Conservation (phyloP, 2,888 invertebrate genomes). For the Liodrosophila aerea region DNA sequence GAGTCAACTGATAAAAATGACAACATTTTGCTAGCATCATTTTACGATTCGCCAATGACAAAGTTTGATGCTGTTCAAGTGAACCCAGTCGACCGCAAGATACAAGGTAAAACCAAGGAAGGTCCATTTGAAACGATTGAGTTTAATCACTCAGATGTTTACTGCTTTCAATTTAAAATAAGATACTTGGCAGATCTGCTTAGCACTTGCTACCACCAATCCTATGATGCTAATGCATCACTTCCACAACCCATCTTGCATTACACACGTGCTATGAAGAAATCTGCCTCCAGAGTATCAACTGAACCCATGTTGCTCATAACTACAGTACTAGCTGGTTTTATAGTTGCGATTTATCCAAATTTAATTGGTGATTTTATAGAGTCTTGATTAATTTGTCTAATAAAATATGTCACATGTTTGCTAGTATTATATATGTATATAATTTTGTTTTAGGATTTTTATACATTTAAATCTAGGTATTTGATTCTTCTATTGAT, state of each 20-base stretch:
- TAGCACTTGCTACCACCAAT: neutral
- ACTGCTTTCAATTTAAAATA: conserved; percentile 14
- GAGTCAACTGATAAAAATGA: too few relatives aligned
- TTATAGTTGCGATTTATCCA: neutral
- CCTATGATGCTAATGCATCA: neutral
- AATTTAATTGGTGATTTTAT: too few relatives aligned
- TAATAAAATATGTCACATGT: too few relatives aligned
- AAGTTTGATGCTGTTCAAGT: neutral
- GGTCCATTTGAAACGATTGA: accelerated
- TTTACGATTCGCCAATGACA: neutral
- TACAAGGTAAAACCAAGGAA: neutral
- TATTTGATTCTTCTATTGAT: too few relatives aligned
- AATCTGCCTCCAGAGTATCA: too few relatives aligned
- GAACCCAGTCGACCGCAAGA: neutral
- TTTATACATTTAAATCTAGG: too few relatives aligned
- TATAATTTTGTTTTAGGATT: too few relatives aligned
- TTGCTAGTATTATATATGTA: too few relatives aligned
- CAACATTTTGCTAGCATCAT: conserved; percentile 3
- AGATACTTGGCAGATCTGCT: conserved; percentile 19
- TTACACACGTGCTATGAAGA: conserved; percentile 1
- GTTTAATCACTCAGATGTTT: conserved; percentile 21
- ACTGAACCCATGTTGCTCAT: neutral
- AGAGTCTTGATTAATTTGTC: too few relatives aligned
- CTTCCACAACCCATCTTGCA: conserved; percentile 10
- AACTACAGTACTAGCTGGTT: neutral